Base-by-base conservation (phyloP, 2,888 invertebrate species). In the Brachynemurus nebulosus region DNA sequence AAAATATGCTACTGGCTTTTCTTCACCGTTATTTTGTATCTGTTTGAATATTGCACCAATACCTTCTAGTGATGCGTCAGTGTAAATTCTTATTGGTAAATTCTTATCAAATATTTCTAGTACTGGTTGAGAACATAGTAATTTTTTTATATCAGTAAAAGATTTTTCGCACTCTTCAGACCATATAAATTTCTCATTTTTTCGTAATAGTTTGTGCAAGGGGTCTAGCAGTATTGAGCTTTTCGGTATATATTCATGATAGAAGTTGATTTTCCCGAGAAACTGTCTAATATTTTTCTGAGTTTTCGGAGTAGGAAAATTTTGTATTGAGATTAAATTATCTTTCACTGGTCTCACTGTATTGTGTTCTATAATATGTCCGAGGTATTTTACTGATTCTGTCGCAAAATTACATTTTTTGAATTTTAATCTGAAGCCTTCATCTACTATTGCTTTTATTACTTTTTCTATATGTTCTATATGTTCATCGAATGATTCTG, bases 1-100 rank as follows among this genome's bases (percentile, higher is more conserved):
- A 47, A 40, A 2, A 30, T 49, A 48, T 37, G 50, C 50, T 16
- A 52, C 50, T 18, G 47, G 46, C 42, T 48, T 50, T 42, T 47
- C 27, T 42, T 43, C 19, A 9, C 35, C 35, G 16, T 2, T 5
- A 12, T 12, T 3, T 17, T 35, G 35, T 42, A 33, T 40, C 39
- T 54, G 53, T 48, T 54, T 55, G 18, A 53, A 40, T 21, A 50
- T 44, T 44, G 52, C n/a, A n/a, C n/a, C n/a, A n/a, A 44, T 16
- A 11, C 47, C 47, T 21, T 36, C 30, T 18, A 38, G n/a, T n/a
- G 35, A 36, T 5, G 42, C 47, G 34, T 47, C 45, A 38, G 53
- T 53, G 35, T 46, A 47, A 18, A 53, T 51, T 25, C 44, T 45
- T 35, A 48, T 50, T 41, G 47, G 48, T 36, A 47, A 40, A 40